Conservation (phyloP, 2,113 vertebrate species). For the Nestor notabilis region DNA sequence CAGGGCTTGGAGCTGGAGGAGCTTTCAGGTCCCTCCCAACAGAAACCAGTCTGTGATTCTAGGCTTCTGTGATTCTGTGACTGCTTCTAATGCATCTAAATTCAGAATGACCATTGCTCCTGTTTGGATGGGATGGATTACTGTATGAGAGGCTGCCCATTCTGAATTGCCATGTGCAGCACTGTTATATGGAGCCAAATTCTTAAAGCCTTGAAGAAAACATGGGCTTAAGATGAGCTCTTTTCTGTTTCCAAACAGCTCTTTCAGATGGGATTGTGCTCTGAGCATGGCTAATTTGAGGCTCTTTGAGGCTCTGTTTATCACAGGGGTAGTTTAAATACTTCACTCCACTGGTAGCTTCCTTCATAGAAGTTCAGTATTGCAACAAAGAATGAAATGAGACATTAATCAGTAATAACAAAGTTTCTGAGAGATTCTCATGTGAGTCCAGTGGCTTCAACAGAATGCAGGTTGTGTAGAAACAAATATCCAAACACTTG, state of each 20-base stretch:
- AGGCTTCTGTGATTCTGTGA: background rate
- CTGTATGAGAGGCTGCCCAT: background rate
- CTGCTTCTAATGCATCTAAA: background rate
- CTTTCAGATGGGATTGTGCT: background rate
- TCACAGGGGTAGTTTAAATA: background rate
- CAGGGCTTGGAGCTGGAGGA: background rate
- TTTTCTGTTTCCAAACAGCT: background rate
- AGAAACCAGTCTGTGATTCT: background rate
- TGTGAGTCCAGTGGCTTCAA: background rate
- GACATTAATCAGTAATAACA: background rate
- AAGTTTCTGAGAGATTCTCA: background rate
- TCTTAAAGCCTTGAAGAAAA: background rate
- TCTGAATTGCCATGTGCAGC: background rate
- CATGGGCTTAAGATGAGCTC: background rate
- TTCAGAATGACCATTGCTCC: rapidly evolving
- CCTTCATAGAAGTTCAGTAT: background rate
- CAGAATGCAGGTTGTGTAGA: rapidly evolving
- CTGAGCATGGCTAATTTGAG: rapidly evolving
- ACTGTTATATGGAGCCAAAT: background rate
- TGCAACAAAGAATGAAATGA: background rate
- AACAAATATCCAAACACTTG: background rate
- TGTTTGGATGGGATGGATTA: background rate
- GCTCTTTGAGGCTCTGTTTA: background rate
- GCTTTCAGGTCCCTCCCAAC: background rate
- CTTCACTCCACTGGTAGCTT: background rate